Conservation (phyloP, 2,888 invertebrate genomes). For the Alloplasta piceator region DNA sequence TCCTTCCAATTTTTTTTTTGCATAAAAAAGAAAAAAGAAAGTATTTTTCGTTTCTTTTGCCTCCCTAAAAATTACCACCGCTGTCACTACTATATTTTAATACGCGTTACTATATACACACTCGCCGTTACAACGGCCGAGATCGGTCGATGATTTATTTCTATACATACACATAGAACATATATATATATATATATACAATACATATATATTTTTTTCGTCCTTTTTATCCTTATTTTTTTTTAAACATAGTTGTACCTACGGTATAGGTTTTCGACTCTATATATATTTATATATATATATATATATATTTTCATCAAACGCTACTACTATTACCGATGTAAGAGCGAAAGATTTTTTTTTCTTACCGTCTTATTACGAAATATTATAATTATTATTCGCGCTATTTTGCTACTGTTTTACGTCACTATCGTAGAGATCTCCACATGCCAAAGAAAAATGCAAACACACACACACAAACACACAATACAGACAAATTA, state of each 20-base stretch:
- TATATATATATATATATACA: no score
- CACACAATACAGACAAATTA: conserved; percentile 23
- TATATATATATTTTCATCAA: conserved; percentile 42
- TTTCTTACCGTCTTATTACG: conserved; percentile 57
- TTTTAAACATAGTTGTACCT: conserved; percentile 31
- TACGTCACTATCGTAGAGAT: conserved; percentile 74
- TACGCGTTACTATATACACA: conserved; percentile 43
- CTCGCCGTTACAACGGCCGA: conserved; percentile 40
- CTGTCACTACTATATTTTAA: conserved; percentile 62
- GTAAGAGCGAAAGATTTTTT: conserved; percentile 61
- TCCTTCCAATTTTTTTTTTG: conserved; percentile 20
- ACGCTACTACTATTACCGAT: conserved; percentile 51
- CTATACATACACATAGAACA: no score
- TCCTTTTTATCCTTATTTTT: conserved; percentile 27
- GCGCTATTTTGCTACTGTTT: conserved; percentile 65
- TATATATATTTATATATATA: conserved; percentile 35
- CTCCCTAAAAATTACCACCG: conserved; percentile 56
- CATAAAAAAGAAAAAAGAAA: conserved; percentile 15
- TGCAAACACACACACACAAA: conserved; percentile 64
- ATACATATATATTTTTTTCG: conserved; percentile 19
- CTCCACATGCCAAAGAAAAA: conserved; percentile 79
- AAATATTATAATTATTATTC: conserved; percentile 61
- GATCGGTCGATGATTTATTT: conserved; percentile 42
- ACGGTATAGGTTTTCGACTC: conserved; percentile 51
- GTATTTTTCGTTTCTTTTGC: conserved; percentile 32